phyloP scores from a whole-genome alignment of 2,888 invertebrate genomes.

The Smittia sp. region DNA sequence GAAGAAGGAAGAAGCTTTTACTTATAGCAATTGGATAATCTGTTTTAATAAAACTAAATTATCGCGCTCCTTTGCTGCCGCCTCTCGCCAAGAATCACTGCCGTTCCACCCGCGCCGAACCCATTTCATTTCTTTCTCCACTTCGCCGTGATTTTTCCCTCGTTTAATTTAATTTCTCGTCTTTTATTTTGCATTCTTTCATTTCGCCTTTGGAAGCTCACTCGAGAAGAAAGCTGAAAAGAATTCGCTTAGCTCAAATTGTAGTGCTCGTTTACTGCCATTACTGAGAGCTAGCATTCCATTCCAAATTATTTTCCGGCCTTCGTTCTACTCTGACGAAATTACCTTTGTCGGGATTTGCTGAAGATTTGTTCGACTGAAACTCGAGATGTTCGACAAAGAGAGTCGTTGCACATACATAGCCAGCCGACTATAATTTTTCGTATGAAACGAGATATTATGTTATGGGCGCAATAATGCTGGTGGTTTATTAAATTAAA shows the following conservation, averaged over 20 bases:
- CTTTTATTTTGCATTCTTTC: slow-evolving; percentile 18
- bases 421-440: neutral
- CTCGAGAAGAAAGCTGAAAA: neutral
- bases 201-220: neutral
- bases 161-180: slow-evolving; percentile 20
- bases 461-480: slow-evolving; percentile 26
- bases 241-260: slow-evolving; percentile 25
- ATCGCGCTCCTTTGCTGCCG: neutral
- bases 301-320: neutral
- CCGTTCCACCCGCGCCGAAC: neutral
- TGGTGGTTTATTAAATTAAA: slow-evolving; percentile 39
- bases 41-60: slow-evolving; percentile 25
- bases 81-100: neutral
- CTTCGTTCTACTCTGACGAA: neutral
- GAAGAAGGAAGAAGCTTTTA: slow-evolving; percentile 7
- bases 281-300: neutral
- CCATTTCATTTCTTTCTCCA: neutral
- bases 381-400: neutral
- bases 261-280: slow-evolving; percentile 28
- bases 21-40: slow-evolving; percentile 23
- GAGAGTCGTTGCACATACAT: neutral
- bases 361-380: neutral
- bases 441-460: slow-evolving; percentile 3
- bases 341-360: no score
- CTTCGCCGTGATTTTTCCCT: neutral